Base-by-base conservation (phyloP, 2,797 vertebrate genomes). In the Zalophus californianus region DNA sequence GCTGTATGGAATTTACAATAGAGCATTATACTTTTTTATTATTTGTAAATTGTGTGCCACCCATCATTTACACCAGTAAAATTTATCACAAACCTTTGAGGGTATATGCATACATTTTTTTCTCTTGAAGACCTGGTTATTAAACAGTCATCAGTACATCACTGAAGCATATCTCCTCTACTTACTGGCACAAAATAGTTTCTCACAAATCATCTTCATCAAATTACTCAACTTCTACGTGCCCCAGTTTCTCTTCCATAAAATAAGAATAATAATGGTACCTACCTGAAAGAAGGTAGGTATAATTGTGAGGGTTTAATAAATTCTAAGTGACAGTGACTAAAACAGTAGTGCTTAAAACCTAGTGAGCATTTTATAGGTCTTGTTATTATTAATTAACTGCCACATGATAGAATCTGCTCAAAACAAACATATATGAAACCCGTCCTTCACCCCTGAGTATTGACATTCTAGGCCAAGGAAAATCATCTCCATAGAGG, bases 331-430 rank as follows among this genome's bases (percentile, higher is more conserved):
- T n/a, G 62, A 64, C 25, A 52, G 8, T 50, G 2, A 80, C 75
- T 90, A 72, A 66, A 86, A 68, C 3, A 80, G n/a, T 64, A 66
- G 27, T 78, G 32, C 20, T 93, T 89, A 83, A 93, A 95, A 56
- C 16, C 77, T 5, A 82, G 2, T 27, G 15, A 89, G 13, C 29
- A 86, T 35, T 54, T n/a, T 9, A 62, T 20, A 89, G 20, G 1
- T 72, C n/a, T 68, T 44, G 21, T 60, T 75, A 80, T 62, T 82
- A 82, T 58, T 89, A 54, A 66, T 60, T 66, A 60, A 86, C 21
- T 16, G 5, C 27, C 16, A 82, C 18, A 27, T 48, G 38, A 89
- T 21, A 73, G 15, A 78, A 44, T 54, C 56, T 89, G 29, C 25
- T 83, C 48, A 29, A 75, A 94, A 84, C 68, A 90, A 84, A 84